Conservation (phyloP, 2,113 vertebrate species). For the Tympanuchus pallidicinctus region DNA sequence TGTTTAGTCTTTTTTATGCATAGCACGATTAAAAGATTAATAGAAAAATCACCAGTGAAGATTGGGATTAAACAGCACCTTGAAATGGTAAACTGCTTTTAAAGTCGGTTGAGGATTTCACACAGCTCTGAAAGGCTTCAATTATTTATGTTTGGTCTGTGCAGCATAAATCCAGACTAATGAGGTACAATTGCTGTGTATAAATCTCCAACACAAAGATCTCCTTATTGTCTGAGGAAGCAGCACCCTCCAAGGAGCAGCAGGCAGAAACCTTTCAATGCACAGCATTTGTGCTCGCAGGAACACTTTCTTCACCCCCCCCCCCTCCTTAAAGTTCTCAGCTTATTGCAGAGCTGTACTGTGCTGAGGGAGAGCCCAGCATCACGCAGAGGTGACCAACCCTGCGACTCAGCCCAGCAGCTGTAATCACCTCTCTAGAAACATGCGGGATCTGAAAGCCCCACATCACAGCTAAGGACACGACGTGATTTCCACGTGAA, state of each 20-base stretch:
- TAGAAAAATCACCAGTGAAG: conserved; percentile 51
- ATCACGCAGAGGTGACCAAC: not conserved
- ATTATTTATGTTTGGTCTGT: conserved; percentile 70
- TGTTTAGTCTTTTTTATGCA: conserved; percentile 34
- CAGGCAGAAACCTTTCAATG: not conserved
- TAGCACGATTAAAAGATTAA: conserved; percentile 59
- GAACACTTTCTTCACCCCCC: not conserved
- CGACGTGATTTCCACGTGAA: not conserved
- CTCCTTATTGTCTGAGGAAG: conserved; percentile 27
- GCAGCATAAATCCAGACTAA: conserved; percentile 69
- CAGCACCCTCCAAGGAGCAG: not conserved
- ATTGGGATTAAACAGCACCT: conserved; percentile 66
- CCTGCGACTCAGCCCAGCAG: not conserved
- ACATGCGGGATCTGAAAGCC: not conserved
- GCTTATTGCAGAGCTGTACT: not conserved
- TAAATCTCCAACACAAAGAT: conserved; percentile 54
- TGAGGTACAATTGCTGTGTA: conserved; percentile 64
- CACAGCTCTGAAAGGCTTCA: conserved; percentile 56
- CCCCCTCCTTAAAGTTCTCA: not conserved
- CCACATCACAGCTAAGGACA: not conserved
- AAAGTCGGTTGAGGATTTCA: conserved; percentile 65
- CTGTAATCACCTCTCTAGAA: not conserved
- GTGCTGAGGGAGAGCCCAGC: not conserved
- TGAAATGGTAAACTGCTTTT: conserved; percentile 68
- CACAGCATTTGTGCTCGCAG: not conserved